phyloP scores from a whole-genome alignment of 37 sponge, comb jelly and placozoan genomes.

The Cliona cf. orientalis region DNA sequence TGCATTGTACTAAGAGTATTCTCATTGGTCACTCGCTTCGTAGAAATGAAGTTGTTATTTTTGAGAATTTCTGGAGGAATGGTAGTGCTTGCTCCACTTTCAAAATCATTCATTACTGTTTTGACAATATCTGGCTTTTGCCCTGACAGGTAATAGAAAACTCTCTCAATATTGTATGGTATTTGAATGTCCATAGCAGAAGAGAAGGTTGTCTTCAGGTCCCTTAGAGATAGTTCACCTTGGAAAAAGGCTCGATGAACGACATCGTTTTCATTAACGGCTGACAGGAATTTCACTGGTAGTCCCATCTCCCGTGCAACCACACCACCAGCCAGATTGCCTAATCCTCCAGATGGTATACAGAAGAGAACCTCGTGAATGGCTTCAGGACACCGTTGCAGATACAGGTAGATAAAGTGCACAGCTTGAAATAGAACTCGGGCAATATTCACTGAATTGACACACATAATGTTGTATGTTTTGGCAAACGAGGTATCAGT shows the following conservation, averaged over 20 bases:
- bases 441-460: constrained; percentile 68
- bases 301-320: constrained; percentile 60
- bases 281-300: constrained; percentile 49
- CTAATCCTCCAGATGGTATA: constrained; percentile 73
- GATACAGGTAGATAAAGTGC: constrained; percentile 68
- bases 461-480: constrained; percentile 44
- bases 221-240: background rate
- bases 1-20: constrained; percentile 33
- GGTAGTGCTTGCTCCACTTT: background rate
- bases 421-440: constrained; percentile 66
- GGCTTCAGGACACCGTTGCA: constrained; percentile 35
- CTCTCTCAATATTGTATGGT: constrained; percentile 82
- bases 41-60: background rate
- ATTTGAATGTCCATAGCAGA: constrained; percentile 65
- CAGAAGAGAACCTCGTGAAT: constrained; percentile 48
- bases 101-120: constrained; percentile 33
- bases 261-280: constrained; percentile 67
- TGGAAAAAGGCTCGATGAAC: constrained; percentile 34
- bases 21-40: constrained; percentile 20
- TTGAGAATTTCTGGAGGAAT: constrained; percentile 13
- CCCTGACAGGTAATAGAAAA: constrained; percentile 48
- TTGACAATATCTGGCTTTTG: constrained; percentile 10
- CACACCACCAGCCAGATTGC: constrained; percentile 47
- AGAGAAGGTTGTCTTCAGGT: constrained; percentile 36
- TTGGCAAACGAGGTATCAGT: constrained; percentile 36